Conservation (phyloP, 2,797 vertebrate genomes). For the Neosalanx taihuensis region DNA sequence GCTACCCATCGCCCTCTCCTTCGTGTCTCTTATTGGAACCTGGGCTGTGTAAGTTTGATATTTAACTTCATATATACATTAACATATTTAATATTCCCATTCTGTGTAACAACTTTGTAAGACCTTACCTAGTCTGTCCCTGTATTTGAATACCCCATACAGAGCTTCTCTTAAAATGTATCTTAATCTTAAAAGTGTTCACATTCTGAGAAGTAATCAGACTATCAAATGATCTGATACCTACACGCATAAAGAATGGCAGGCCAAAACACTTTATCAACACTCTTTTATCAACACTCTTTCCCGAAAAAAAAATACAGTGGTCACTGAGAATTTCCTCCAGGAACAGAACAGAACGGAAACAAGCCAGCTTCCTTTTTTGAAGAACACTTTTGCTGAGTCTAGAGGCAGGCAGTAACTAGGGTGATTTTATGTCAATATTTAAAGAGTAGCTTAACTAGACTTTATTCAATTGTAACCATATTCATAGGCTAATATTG, state of each 20-base stretch:
- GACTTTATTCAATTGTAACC: too few species aligned
- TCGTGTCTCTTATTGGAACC: conserved; percentile 73
- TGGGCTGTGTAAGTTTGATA: conserved; percentile 75
- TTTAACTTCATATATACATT: not conserved
- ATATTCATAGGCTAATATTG: too few species aligned
- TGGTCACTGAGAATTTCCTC: not conserved
- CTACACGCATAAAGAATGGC: not conserved
- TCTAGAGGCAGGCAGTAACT: not conserved
- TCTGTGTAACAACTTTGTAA: too few species aligned
- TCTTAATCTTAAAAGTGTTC: too few species aligned
- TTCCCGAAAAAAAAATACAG: not conserved
- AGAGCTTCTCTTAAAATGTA: too few species aligned
- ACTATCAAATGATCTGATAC: too few species aligned
- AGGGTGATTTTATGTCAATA: not conserved
- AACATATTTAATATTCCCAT: too few species aligned
- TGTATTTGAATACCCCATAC: too few species aligned
- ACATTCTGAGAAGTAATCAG: too few species aligned
- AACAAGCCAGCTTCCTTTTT: conserved; percentile 1
- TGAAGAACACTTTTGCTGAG: not conserved
- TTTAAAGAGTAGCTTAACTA: not conserved
- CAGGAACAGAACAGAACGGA: not conserved
- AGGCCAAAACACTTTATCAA: not conserved
- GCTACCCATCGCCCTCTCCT: conserved; percentile 67
- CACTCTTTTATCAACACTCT: not conserved
- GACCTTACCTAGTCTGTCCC: too few species aligned